phyloP scores from a whole-genome alignment of 2,888 invertebrate species.

The Mechanitis mazaeus region DNA sequence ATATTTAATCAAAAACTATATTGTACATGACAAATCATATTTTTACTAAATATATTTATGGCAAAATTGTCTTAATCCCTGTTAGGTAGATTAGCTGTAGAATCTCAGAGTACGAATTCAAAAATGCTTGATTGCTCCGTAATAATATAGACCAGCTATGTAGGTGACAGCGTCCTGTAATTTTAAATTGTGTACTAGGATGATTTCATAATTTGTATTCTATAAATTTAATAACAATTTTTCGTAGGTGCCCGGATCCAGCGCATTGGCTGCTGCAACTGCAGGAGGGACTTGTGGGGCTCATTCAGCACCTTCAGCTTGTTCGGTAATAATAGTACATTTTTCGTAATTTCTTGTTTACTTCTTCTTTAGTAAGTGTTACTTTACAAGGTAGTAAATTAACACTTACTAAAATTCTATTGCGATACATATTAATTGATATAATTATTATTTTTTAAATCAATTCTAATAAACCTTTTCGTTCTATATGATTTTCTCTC shows the following conservation, averaged over 20 bases:
- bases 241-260: constrained; percentile 67
- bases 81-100: constrained; percentile 3
- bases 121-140: not conserved
- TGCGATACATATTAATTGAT: not conserved
- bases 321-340: constrained; percentile 61
- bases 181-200: not conserved
- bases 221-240: constrained; percentile 8
- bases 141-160: not conserved
- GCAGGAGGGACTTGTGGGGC: constrained; percentile 67
- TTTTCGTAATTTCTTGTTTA: not conserved
- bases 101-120: not conserved
- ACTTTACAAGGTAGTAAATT: not conserved
- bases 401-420: not conserved
- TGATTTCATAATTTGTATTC: not conserved
- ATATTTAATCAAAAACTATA: no score
- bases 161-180: not conserved
- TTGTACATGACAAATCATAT: not conserved
- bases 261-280: constrained; percentile 65
- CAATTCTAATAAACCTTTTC: constrained; percentile 7
- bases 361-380: not conserved
- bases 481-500: constrained; percentile 16
- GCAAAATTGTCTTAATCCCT: not conserved
- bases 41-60: not conserved
- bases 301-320: constrained; percentile 68
- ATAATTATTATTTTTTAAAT: not conserved